Evolutionary conservation across 2,797 vertebrate genomes (phyloP), one percentile per base, ranked within the genome.

Genomic region (Liasis olivaceus): DNA sequence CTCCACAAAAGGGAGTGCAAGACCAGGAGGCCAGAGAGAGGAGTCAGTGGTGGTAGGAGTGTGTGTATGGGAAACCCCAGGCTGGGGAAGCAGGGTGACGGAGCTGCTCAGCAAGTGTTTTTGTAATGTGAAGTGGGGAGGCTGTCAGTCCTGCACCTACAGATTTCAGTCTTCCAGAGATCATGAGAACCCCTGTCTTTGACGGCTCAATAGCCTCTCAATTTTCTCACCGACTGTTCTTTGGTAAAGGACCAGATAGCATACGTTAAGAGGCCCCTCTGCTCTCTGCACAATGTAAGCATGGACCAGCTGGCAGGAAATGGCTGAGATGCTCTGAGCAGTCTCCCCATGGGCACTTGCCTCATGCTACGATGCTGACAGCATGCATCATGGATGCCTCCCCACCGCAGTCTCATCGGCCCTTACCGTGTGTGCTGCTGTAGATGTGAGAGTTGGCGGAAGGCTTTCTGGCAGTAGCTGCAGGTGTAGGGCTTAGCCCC

Each of bases 401-500:
- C 58, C 22, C 60, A 4, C 36, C 85, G n/a, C 59, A 24, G 13
- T 54, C 77, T 87, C 62, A 84, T 58, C 15, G 31, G 42, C 62
- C 93, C 97, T 98, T 97, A 99, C 99, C 99, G 98, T 98, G 98
- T 99, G 97, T 99, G 99, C 96, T 99, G 99, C 97, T 99, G 99
- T 94, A 99, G 98, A 97, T 99, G 99, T 95, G 99, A 99, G 96
- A 99, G 99, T 97, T 99, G 99, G 97, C 99, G 99, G 98, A 99
- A 99, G 96, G 98, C 98, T 97, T 99, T 99, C 97, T 99, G 98
- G 98, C 99, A 99, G 97, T 97, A 99, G 95, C 98, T 98, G 98
- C 99, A 99, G 96, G 98, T 98, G 97, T 99, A 99, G 92, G 99
- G 99, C 97, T 99, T 99, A 96, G 99, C 99, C 95, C 99, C 99